phyloP scores from a whole-genome alignment of 2,113 vertebrate genomes.

The Redunca redunca region DNA sequence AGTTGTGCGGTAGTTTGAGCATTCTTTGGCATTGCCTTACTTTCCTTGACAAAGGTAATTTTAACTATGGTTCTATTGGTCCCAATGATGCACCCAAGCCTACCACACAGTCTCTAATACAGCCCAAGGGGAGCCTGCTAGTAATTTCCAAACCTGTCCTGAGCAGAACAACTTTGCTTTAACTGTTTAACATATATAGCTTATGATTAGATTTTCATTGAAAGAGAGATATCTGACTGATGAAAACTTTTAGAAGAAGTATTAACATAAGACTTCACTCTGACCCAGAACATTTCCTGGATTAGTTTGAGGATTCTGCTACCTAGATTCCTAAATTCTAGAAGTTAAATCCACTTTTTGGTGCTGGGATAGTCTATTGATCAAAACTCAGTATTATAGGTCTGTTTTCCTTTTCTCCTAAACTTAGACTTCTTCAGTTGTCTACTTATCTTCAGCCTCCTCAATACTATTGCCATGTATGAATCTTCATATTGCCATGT shows the following conservation, averaged over 20 bases:
- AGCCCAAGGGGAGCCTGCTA: too few relatives aligned
- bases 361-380: background rate
- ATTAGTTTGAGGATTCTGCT: background rate
- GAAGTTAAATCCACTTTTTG: background rate
- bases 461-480: background rate
- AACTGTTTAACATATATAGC: background rate
- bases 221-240: background rate
- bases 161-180: background rate
- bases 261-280: background rate
- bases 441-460: background rate
- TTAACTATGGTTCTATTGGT: background rate
- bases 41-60: background rate
- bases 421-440: background rate
- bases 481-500: background rate
- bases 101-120: rapidly evolving
- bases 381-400: background rate
- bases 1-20: background rate
- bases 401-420: background rate
- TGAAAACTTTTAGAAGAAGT: background rate
- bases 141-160: rapidly evolving
- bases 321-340: background rate
- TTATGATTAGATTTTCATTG: background rate
- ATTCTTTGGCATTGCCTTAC: background rate
- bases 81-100: rapidly evolving
- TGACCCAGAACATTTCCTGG: background rate